Evolutionary conservation across 37 sponge, comb jelly and placozoan genomes (phyloP), one percentile per base, ranked within the genome.

Genomic region (Oopsacas minuta): DNA sequence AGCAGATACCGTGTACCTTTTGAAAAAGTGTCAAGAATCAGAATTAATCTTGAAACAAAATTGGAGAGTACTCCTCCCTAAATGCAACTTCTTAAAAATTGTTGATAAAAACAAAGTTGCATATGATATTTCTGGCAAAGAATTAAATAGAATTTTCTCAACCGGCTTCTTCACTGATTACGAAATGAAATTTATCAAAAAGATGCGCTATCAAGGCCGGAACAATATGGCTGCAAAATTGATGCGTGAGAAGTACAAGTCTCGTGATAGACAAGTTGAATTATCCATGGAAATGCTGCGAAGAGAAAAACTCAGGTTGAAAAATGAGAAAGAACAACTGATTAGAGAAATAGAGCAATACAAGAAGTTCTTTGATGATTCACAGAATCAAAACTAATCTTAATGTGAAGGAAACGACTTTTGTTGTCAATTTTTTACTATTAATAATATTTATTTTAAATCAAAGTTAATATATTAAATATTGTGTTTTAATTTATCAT

Each of bases 101-200:
- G 75, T 61, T 61, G 75, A 61, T 34, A 61, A 61, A 61, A 34
- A 61, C 28, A 61, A 61, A 61, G 75, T 61, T 3, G 75, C 75
- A 5, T 61, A 25, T 61, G 75, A 61, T 32, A 34, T 61, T 3
- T 3, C 75, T 25, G 22, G 32, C 20, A 61, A 61, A 61, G 75
- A 61, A 5, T 12, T 61, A 34, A 61, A 61, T 12, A 61, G 1
- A 25, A 61, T 61, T 20, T 12, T 61, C 20, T 10, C 20, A 61
- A 32, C 75, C 28, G 75, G 75, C 5, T 61, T 61, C 30, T 61
- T 61, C 75, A 20, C 28, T 12, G 75, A 61, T 3, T 32, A n/a
- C 7, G 75, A 61, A 61, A 25, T 32, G 22, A 61, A 61, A 61
- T 7, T 12, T 32, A 61, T 61, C 22, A 61, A 61, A 61, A 61